Percentiles rank a stretch among this genome's conserved stretches.
Conservation (phyloP, 2,888 invertebrate species). For the Noctua pronuba region DNA sequence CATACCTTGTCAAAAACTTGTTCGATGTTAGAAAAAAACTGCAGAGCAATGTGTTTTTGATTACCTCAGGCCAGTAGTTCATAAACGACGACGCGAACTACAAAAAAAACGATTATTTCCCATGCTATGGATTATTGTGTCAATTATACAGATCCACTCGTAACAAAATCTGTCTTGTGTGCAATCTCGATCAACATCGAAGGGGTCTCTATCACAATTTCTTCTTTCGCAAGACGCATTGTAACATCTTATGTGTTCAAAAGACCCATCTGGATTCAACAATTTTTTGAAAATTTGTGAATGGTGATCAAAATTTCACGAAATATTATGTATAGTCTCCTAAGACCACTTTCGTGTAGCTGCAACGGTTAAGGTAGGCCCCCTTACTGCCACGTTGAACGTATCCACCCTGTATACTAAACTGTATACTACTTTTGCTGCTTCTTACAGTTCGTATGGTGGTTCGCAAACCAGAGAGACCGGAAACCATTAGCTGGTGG, state of each 20-base stretch:
- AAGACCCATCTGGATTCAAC: not conserved
- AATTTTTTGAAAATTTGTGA: too few relatives aligned
- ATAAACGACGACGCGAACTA: not conserved
- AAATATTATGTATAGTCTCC: too few relatives aligned
- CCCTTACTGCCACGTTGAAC: too few relatives aligned
- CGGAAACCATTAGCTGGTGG: not conserved
- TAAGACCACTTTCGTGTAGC: too few relatives aligned
- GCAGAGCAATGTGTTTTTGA: not conserved
- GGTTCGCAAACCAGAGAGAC: not conserved
- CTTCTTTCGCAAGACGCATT: not conserved
- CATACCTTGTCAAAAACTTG: not conserved
- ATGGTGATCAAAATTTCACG: too few relatives aligned
- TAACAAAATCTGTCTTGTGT: not conserved
- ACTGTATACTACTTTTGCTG: too few relatives aligned
- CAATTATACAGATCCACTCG: too few relatives aligned
- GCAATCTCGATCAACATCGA: not conserved
- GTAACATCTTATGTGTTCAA: not conserved
- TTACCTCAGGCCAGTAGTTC: not conserved
- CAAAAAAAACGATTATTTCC: not conserved
- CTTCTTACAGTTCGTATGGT: not conserved
- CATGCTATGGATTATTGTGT: too few relatives aligned
- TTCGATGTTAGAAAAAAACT: not conserved
- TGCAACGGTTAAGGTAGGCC: too few relatives aligned
- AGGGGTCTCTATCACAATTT: not conserved
- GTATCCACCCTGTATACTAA: not conserved